Conservation (phyloP, 2,797 vertebrate genomes). For the Okamejei kenojei region DNA sequence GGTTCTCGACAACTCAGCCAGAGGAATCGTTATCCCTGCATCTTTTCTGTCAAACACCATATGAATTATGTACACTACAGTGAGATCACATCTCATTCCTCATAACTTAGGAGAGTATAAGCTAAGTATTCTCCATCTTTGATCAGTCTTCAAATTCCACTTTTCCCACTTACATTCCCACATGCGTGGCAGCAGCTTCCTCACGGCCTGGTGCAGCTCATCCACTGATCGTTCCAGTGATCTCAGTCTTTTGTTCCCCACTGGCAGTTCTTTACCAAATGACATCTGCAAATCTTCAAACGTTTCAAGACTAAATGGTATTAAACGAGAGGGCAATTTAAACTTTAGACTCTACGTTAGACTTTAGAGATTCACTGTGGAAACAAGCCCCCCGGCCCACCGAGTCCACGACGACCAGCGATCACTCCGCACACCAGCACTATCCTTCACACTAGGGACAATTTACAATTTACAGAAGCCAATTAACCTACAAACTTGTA, state of each 20-base stretch:
- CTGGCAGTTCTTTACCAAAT: neutral
- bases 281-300: conserved; percentile 13
- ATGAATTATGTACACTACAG: neutral
- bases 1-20: neutral
- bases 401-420: too few relatives aligned
- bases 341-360: neutral
- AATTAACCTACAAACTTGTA: too few relatives aligned
- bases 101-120: neutral
- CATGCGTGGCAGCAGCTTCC: conserved; percentile 2
- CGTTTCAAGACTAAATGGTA: neutral
- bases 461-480: too few relatives aligned
- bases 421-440: too few relatives aligned
- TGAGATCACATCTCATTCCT: too few relatives aligned
- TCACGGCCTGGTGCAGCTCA: conserved; percentile 1
- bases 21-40: neutral
- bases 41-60: neutral
- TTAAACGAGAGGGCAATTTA: too few relatives aligned
- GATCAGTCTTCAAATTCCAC: too few relatives aligned
- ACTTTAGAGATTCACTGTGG: too few relatives aligned
- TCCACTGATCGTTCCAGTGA: neutral
- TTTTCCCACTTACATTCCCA: conserved; percentile 1
- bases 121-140: neutral
- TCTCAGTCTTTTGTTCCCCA: neutral
- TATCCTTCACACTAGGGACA: too few relatives aligned
- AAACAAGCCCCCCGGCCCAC: too few relatives aligned